phyloP scores from a whole-genome alignment of 2,797 vertebrate species.

The Falco columbarius region DNA sequence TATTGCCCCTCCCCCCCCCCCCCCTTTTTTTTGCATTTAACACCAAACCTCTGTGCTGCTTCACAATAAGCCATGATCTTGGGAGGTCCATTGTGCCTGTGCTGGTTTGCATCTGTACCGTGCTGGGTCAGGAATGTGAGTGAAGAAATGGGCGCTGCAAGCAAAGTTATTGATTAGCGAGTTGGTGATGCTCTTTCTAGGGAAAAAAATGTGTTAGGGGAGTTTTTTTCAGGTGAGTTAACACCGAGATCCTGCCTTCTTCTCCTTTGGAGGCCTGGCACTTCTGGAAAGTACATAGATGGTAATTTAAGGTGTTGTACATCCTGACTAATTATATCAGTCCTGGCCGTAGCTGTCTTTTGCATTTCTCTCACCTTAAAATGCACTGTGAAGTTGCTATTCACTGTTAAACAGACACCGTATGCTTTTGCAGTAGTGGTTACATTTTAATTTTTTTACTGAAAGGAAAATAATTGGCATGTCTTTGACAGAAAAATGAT shows the following conservation, averaged over 20 bases:
- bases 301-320: neutral
- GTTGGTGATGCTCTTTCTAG: neutral
- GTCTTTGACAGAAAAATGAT: conserved; percentile 19
- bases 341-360: neutral
- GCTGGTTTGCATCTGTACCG: neutral
- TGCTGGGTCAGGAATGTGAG: neutral
- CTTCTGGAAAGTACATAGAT: neutral
- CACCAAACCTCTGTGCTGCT: neutral
- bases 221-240: neutral
- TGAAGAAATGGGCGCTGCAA: neutral
- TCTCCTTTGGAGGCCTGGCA: neutral
- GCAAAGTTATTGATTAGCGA: neutral
- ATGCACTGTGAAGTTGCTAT: neutral
- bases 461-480: conserved; percentile 44
- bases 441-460: neutral
- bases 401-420: neutral
- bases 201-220: neutral
- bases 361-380: conserved; percentile 11
- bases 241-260: neutral
- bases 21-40: neutral
- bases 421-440: neutral
- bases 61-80: neutral
- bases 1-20: too few relatives aligned
- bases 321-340: neutral
- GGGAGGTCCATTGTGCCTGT: neutral